phyloP scores from a whole-genome alignment of 2,797 vertebrate genomes.

The Muscicapa striata region DNA sequence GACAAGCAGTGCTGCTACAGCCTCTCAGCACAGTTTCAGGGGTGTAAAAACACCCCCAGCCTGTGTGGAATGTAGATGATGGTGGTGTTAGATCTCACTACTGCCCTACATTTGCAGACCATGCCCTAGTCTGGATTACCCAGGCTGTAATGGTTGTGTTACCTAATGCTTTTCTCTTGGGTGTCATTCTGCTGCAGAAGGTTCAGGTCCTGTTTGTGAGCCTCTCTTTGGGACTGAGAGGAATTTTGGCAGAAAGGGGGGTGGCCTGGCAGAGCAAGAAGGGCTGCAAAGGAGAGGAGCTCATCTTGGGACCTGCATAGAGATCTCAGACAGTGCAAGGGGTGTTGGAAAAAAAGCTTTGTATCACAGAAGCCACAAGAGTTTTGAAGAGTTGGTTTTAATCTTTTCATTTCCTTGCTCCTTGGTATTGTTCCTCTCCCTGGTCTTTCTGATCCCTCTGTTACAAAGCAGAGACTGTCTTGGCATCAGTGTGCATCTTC shows the following conservation, averaged over 20 bases:
- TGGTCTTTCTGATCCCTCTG: not conserved
- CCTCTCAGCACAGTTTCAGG: not conserved
- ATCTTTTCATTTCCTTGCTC: not conserved
- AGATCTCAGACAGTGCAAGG: not conserved
- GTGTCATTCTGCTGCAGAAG: not conserved
- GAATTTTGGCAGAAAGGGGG: not conserved
- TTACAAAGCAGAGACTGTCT: not conserved
- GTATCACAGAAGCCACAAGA: not conserved
- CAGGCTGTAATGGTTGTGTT: not conserved
- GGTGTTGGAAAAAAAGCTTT: not conserved
- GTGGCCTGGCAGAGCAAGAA: not conserved
- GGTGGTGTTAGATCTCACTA: not conserved
- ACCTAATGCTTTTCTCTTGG: not conserved
- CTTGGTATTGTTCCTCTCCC: not conserved
- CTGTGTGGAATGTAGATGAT: not conserved
- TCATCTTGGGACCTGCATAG: accelerated
- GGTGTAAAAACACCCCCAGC: not conserved
- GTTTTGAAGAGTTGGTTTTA: not conserved
- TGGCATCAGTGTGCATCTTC: not conserved
- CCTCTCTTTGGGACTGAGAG: not conserved
- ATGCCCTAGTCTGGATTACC: not conserved
- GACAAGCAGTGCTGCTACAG: not conserved
- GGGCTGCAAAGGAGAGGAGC: not conserved
- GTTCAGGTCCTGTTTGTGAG: not conserved
- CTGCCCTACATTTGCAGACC: not conserved